Percentiles rank a stretch among this genome's conserved stretches.
Conservation (phyloP, 92 coral and sea anemone genomes). For the Porites evermanni region DNA sequence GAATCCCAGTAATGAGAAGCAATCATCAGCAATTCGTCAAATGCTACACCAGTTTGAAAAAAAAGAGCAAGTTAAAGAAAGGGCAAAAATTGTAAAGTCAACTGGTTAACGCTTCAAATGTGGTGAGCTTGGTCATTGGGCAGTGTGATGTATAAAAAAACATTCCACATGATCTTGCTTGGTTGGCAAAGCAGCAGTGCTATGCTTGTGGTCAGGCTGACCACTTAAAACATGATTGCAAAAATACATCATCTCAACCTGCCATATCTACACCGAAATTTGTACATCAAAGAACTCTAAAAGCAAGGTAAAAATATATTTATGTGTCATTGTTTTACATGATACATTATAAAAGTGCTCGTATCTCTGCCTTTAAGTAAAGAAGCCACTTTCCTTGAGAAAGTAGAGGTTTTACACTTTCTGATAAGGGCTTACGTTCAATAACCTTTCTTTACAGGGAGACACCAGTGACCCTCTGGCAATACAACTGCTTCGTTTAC, state of each 20-base stretch:
- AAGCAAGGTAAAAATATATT: not conserved
- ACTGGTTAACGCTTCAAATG: conserved; percentile 36
- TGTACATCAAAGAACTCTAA: not conserved
- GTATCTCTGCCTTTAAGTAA: not conserved
- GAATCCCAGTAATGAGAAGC: no score
- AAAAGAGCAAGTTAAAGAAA: not conserved
- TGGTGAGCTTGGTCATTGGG: conserved; percentile 47
- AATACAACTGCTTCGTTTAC: conserved; percentile 16
- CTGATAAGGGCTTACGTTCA: not conserved
- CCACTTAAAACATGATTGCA: conserved; percentile 35
- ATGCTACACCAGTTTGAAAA: no score
- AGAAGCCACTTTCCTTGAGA: not conserved
- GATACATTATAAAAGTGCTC: not conserved
- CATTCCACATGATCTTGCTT: conserved; percentile 23
- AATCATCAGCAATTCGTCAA: no score
- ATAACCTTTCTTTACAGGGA: not conserved
- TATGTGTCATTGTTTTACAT: no score
- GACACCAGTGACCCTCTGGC: conserved; percentile 29
- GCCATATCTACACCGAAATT: not conserved
- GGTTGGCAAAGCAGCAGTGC: conserved; percentile 42
- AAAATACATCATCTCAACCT: not conserved
- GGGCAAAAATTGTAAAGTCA: not conserved
- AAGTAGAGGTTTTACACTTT: not conserved
- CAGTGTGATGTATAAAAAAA: conserved; percentile 5
- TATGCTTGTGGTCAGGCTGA: conserved; percentile 42